phyloP scores from a whole-genome alignment of 2,113 vertebrate genomes.

The Gobius niger region DNA sequence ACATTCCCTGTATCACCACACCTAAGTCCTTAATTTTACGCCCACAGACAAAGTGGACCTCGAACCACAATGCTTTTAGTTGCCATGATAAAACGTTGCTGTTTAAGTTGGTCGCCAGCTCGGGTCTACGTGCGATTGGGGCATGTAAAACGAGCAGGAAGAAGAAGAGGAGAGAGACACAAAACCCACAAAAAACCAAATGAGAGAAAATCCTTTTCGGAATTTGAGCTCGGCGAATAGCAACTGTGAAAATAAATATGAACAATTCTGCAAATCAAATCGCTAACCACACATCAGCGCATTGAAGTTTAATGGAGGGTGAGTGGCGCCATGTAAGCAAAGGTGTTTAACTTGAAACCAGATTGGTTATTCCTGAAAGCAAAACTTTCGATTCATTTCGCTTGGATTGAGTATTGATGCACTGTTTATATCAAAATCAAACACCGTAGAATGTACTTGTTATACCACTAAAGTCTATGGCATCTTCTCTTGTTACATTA shows the following conservation, averaged over 20 bases:
- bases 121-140: conserved; percentile 66
- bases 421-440: neutral
- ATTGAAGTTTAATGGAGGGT: conserved; percentile 62
- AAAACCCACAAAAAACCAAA: conserved; percentile 62
- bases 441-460: neutral
- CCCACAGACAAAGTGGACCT: conserved; percentile 78
- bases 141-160: conserved; percentile 53
- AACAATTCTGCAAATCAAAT: conserved; percentile 64
- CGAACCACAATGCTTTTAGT: conserved; percentile 75
- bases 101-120: conserved; percentile 74
- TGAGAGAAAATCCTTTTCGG: conserved; percentile 71
- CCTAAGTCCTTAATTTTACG: conserved; percentile 82
- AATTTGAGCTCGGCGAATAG: conserved; percentile 65
- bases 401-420: neutral
- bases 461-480: neutral
- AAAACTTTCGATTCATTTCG: conserved; percentile 2
- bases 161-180: conserved; percentile 54
- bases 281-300: conserved; percentile 53
- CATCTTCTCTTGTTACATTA: neutral
- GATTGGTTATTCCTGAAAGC: conserved; percentile 2
- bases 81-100: conserved; percentile 64
- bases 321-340: conserved; percentile 40
- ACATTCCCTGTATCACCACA: conserved; percentile 82
- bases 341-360: conserved; percentile 14
- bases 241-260: conserved; percentile 71